These are phyloP conservation scores for Indri indri DNA, from an alignment of 2,113 vertebrate genomes.

Conservation along the genomic window DNA sequence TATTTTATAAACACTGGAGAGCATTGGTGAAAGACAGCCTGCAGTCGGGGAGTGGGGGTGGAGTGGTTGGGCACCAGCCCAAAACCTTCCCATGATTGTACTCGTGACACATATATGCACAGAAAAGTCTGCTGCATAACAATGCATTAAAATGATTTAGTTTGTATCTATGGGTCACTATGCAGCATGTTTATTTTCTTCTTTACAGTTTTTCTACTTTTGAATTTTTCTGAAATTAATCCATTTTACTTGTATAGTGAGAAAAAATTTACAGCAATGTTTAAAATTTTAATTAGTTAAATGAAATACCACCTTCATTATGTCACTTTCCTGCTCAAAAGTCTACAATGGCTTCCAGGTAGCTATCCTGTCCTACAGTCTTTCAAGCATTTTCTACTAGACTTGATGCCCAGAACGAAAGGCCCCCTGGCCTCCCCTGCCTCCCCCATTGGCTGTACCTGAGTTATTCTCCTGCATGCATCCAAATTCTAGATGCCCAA, in stretches of 20 bases:
- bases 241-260: slow-evolving; percentile 15
- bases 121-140: not conserved
- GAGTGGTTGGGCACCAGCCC: not conserved
- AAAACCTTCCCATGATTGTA: not conserved
- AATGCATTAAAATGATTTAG: not conserved
- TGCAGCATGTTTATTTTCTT: not conserved
- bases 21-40: not conserved
- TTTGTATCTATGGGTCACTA: not conserved
- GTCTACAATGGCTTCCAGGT: not conserved
- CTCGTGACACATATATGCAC: not conserved
- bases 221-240: slow-evolving; percentile 5
- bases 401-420: not conserved
- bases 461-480: fast-evolving
- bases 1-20: not conserved
- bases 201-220: slow-evolving; percentile 7
- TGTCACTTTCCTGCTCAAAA: slow-evolving; percentile 15
- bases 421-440: not conserved
- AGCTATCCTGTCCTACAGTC: not conserved
- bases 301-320: slow-evolving; percentile 23
- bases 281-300: slow-evolving; percentile 30
- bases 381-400: not conserved
- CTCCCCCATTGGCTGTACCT: not conserved
- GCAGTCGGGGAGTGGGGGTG: too few relatives aligned
- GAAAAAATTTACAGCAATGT: not conserved
- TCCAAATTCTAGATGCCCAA: too few relatives aligned